These are phyloP conservation scores for Lithobates pipiens DNA, from an alignment of 2,797 vertebrate genomes.

Conservation along the genomic window DNA sequence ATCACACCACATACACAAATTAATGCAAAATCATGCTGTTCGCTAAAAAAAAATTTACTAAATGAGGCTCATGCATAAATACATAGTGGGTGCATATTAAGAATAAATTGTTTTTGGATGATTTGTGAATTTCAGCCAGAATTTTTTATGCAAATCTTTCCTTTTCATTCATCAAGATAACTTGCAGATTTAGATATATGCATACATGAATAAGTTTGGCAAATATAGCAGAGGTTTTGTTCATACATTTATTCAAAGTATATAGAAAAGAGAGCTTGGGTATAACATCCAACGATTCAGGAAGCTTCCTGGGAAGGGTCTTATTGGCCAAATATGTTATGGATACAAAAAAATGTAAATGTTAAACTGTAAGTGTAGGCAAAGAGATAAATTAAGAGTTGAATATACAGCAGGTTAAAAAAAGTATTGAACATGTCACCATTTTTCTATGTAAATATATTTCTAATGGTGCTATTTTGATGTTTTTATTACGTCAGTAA, in stretches of 20 bases:
- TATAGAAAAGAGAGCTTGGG: conserved; percentile 19
- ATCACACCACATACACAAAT: no score
- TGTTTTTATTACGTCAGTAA: no score
- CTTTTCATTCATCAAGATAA: conserved; percentile 26
- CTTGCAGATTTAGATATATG: conserved; percentile 42
- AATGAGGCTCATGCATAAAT: conserved; percentile 23
- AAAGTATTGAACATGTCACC: no score
- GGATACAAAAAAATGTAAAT: no score
- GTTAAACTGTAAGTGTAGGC: not conserved
- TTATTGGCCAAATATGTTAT: no score
- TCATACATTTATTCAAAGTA: conserved; percentile 32
- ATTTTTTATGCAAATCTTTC: conserved; percentile 9
- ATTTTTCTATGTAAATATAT: no score
- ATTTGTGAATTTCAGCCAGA: conserved; percentile 22
- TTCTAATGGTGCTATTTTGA: no score
- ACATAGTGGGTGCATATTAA: not conserved
- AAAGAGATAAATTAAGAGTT: not conserved
- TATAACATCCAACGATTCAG: not conserved
- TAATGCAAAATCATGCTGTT: not conserved
- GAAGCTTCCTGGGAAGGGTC: no score
- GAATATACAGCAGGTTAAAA: no score
- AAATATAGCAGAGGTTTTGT: conserved; percentile 18
- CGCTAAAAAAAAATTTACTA: not conserved
- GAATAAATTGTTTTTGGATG: conserved; percentile 18
- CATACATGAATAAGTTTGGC: conserved; percentile 43